Conservation (phyloP, 1,140 invertebrate genomes). For the Zaprionus kolodkinae region DNA sequence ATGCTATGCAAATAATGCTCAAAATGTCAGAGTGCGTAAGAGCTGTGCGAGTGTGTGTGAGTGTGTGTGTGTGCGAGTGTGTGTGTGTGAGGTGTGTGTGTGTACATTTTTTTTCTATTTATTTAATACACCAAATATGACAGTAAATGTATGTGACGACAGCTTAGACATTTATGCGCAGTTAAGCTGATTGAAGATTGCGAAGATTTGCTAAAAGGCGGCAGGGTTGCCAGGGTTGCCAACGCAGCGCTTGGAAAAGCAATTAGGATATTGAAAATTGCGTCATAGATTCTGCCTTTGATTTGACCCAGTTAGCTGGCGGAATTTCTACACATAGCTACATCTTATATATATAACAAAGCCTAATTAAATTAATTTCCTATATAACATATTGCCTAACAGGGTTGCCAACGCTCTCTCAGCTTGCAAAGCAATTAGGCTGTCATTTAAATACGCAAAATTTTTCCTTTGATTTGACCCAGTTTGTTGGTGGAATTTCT, state of each 20-base stretch:
- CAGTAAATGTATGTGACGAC: conserved; percentile 76
- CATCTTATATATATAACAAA: neutral
- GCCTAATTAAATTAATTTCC: too few relatives aligned
- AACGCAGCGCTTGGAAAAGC: neutral
- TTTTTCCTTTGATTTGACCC: too few relatives aligned
- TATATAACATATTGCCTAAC: too few relatives aligned
- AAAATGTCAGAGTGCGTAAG: conserved; percentile 16
- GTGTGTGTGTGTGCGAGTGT: conserved; percentile 18
- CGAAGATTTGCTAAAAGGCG: conserved; percentile 55
- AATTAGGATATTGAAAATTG: conserved; percentile 10
- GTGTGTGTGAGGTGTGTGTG: conserved; percentile 25
- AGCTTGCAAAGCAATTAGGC: too few relatives aligned
- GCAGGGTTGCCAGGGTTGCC: conserved; percentile 9
- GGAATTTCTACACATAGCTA: neutral
- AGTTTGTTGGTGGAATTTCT: too few relatives aligned
- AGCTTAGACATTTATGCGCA: conserved; percentile 79
- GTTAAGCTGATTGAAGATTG: conserved; percentile 75
- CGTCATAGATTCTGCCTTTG: neutral
- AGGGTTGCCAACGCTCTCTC: too few relatives aligned
- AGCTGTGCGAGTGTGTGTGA: conserved; percentile 14
- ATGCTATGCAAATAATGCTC: conserved; percentile 64
- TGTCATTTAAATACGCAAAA: too few relatives aligned
- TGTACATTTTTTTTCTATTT: conserved; percentile 55
- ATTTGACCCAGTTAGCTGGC: conserved; percentile 3
- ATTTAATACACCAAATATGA: conserved; percentile 66